Evolutionary conservation across 2,888 invertebrate species (phyloP).

Genomic region (Diaphora mendica): DNA sequence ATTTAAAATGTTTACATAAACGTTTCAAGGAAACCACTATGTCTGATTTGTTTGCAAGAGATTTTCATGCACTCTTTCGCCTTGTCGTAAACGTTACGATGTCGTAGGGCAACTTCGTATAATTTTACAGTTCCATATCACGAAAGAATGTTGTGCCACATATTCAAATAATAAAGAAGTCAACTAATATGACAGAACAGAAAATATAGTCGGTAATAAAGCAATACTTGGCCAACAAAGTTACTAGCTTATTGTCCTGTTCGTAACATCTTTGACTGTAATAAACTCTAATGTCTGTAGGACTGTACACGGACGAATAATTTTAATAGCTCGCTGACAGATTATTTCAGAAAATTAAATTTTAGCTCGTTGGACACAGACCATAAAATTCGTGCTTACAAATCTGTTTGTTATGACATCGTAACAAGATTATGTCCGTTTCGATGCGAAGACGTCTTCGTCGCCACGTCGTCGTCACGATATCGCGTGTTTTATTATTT

Average conservation of each 20-base stretch:
- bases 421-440: conserved; percentile 86
- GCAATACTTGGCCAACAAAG: conserved; percentile 46
- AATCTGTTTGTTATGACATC: conserved; percentile 87
- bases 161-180: conserved; percentile 43
- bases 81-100: conserved; percentile 27
- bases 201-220: conserved; percentile 44
- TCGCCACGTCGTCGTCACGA: conserved; percentile 77
- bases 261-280: conserved; percentile 56
- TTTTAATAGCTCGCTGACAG: conserved; percentile 83
- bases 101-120: conserved; percentile 25
- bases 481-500: conserved; percentile 83
- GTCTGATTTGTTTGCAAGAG: conserved; percentile 13
- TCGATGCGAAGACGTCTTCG: conserved; percentile 80
- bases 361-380: conserved; percentile 85
- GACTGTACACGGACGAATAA: conserved; percentile 78
- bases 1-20: conserved; percentile 13
- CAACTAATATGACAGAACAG: conserved; percentile 33
- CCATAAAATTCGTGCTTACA: conserved; percentile 86
- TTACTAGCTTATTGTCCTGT: conserved; percentile 44
- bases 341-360: conserved; percentile 87
- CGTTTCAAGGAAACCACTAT: conserved; percentile 4
- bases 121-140: conserved; percentile 28
- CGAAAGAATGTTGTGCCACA: conserved; percentile 23
- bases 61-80: conserved; percentile 12
- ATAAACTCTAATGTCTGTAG: conserved; percentile 69